Conservation (phyloP, 1,140 invertebrate genomes). For the Chrysopa pallens region DNA sequence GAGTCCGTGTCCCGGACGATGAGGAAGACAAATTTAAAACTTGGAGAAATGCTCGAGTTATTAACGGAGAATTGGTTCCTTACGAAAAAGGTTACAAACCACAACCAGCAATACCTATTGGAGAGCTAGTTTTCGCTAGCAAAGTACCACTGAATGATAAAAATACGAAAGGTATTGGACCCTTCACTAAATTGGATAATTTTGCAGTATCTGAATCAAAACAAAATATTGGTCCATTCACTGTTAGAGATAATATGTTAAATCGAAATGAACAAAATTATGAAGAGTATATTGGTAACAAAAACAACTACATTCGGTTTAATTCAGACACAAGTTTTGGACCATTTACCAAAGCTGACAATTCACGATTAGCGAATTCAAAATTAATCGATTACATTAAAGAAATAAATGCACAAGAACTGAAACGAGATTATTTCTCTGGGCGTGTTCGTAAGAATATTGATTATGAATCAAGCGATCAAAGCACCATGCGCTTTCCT, state of each 20-base stretch:
- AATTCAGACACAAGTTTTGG: constrained; percentile 26
- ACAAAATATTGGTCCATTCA: constrained; percentile 13
- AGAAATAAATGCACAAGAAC: constrained; percentile 39
- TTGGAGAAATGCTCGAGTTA: constrained; percentile 72
- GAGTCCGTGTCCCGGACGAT: constrained; percentile 62
- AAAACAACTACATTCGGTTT: constrained; percentile 24
- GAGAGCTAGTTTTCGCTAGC: constrained; percentile 29
- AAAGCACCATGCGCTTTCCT: constrained; percentile 21
- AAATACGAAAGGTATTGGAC: constrained; percentile 12
- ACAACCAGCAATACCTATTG: constrained; percentile 32
- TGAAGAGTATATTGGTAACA: constrained; percentile 19
- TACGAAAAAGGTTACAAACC: constrained; percentile 46
- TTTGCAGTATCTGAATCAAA: constrained; percentile 10
- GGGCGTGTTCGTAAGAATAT: constrained; percentile 26
- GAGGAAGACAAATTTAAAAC: constrained; percentile 55
- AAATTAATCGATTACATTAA: constrained; percentile 43
- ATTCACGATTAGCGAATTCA: constrained; percentile 29
- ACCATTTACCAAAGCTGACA: constrained; percentile 36
- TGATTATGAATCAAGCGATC: constrained; percentile 17
- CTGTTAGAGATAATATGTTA: constrained; percentile 20
- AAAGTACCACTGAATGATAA: constrained; percentile 7
- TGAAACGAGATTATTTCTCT: constrained; percentile 30
- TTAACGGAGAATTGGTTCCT: constrained; percentile 57
- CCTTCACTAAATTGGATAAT: constrained; percentile 19
- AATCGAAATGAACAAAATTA: constrained; percentile 13